phyloP scores from a whole-genome alignment of 2,113 vertebrate genomes.

The Chunga burmeisteri region DNA sequence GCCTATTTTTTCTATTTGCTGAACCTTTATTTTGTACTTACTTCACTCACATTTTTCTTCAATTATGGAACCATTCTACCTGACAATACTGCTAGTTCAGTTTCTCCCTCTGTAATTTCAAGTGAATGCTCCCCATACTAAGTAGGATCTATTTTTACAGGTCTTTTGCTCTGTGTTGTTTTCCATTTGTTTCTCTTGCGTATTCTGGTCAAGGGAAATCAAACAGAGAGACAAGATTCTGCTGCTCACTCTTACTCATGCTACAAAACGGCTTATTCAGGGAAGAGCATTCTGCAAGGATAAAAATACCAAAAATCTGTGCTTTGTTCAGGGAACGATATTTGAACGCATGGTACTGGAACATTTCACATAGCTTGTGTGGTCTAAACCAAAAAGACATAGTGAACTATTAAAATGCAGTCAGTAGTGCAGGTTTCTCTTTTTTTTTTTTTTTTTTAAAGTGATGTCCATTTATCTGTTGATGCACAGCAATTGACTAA shows the following conservation, averaged over 20 bases:
- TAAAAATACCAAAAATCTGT: background rate
- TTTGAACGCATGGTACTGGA: background rate
- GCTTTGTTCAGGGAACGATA: background rate
- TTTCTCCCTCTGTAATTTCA: constrained; percentile 4
- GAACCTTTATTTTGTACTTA: background rate
- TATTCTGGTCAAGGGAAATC: constrained; percentile 11
- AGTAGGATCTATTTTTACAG: background rate
- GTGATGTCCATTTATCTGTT: background rate
- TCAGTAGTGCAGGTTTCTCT: background rate
- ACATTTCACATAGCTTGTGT: background rate
- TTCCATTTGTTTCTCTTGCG: background rate
- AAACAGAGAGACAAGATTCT: background rate
- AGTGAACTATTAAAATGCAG: background rate
- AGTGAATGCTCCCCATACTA: background rate
- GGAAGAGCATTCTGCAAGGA: background rate
- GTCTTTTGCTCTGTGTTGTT: background rate
- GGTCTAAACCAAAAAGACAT: background rate
- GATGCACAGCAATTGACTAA: background rate
- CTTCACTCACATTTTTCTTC: constrained; percentile 3
- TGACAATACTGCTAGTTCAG: background rate
- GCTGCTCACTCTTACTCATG: background rate
- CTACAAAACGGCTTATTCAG: background rate
- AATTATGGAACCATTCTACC: background rate
- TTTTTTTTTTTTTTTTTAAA: background rate
- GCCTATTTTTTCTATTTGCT: background rate